Evolutionary conservation across 2,888 invertebrate genomes (phyloP), one percentile per base, ranked within the genome.

Genomic region (Panzeria rudis): DNA sequence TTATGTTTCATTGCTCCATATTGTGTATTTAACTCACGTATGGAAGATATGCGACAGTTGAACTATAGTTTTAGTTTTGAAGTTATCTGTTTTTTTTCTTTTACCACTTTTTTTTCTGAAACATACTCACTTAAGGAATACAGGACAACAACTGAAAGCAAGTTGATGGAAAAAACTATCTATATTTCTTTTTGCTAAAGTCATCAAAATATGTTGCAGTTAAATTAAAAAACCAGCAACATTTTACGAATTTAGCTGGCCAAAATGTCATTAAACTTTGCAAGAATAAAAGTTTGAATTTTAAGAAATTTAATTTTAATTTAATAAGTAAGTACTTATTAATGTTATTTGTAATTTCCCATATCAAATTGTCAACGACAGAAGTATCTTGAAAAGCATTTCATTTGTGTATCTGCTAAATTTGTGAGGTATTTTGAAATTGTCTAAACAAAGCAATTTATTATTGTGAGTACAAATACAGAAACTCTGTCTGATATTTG

Each of bases 21-120:
- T 85, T 82, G 64, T 71, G 52, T 75, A 85, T 85, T 85, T 61
- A 56, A 85, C 78, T 85, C 85, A 85, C 85, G 85, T 85, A 69
- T 41, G 38, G 11, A 50, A 71, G 82, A 85, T 82, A 85, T 85
- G 85, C 85, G 82, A 82, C 85, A 85, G 64, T 76, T 82, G 78
- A 85, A 85, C 78, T 82, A 78, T 52, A 79, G 61, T 69, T 79
- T 62, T 66, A 54, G 61, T 77, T 84, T 79, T 73, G 62, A 76
- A 76, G 59, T 66, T 84, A 76, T 80, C 80, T 80, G 69, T 47
- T 61, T 20, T 81, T 56, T 38, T 41, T 17, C 50, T 56, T 20
- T 17, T 44, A 3, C 1, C 1, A 69, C 52, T 35, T 35, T 25
- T 56, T 73, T 6, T 44, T 44, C 2, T 29, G 29, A 29, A 44